phyloP scores from a whole-genome alignment of 2,888 invertebrate genomes.

The Serripes groenlandicus region DNA sequence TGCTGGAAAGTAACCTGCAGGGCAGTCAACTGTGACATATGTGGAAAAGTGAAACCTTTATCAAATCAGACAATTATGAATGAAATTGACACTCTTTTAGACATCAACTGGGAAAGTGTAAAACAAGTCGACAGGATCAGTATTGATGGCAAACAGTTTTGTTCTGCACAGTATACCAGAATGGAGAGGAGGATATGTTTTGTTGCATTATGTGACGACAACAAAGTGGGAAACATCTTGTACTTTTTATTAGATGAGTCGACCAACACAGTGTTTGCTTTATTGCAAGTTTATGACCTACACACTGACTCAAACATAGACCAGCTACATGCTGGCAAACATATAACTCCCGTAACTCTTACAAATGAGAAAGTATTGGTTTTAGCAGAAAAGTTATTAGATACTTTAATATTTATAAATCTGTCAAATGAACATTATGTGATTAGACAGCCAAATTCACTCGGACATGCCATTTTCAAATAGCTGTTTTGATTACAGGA shows the following conservation, averaged over 20 bases:
- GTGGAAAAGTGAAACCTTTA: too few species aligned
- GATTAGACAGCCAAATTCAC: too few species aligned
- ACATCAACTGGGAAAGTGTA: conserved; percentile 20
- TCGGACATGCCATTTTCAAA: too few species aligned
- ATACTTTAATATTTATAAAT: too few species aligned
- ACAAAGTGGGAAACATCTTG: conserved; percentile 30
- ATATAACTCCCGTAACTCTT: conserved; percentile 19
- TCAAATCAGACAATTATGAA: too few species aligned
- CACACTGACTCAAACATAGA: neutral
- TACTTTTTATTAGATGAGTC: conserved; percentile 29
- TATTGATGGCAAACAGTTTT: conserved; percentile 34
- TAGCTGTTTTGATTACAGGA: too few species aligned
- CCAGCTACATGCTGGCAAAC: conserved; percentile 39
- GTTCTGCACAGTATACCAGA: conserved; percentile 34
- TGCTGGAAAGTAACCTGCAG: conserved; percentile 32
- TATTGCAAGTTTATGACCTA: conserved; percentile 34
- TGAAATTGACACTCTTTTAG: too few species aligned
- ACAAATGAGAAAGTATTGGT: too few species aligned
- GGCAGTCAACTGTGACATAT: conserved; percentile 30
- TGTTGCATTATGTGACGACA: conserved; percentile 18
- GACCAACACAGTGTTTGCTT: conserved; percentile 37
- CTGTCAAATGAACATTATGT: too few species aligned
- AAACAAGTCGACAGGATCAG: conserved; percentile 23
- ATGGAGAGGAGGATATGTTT: conserved; percentile 39
- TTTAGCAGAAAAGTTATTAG: too few species aligned